Base-by-base conservation (phyloP, 1,140 invertebrate species). In the Antheraea pernyi region DNA sequence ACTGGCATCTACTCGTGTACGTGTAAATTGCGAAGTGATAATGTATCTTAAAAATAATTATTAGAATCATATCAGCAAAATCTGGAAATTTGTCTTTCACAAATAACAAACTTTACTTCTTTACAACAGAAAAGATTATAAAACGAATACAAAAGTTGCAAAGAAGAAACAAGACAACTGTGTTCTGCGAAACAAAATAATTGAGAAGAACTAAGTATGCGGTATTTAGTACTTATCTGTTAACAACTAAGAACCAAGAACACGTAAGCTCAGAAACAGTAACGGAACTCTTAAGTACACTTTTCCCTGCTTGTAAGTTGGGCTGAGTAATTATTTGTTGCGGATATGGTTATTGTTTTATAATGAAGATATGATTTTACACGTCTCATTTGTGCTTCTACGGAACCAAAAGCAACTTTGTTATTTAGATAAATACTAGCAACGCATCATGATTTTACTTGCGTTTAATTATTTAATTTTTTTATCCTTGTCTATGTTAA, bases 241-340 rank as follows among this genome's bases (percentile, higher is more conserved):
- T 19, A 67, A 67, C 65, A 66, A 66, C 65, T 67, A 36, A 67
- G 65, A 30, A 67, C 46, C 64, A 59, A 67, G 65, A 13, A 67
- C 64, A 11, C 58, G 37, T 37, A 67, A 67, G 53, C 59, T 59
- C 19, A 11, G 22, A 59, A 67, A 30, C 30, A 16, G 65, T 67
- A 59, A 67, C 10, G 53, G 59, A 67, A 67, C 48, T 67, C 22
- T n/a, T 59, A 67, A 67, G 65, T 58, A 67, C 65, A 59, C 19
- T 67, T 59, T 66, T 67, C 65, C 48, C 30, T 59, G 63, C 63
- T 48, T 48, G 18, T 42, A 65, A 59, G 53, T 67, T 59, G 64
- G 9, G 11, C 22, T 37, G n/a, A 67, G 65, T 59, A 67, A 67
- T 67, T 67, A 67, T 67, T 67, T 67, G 30, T 67, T 59, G 48